Percentiles rank a stretch among this genome's conserved stretches.
Evolutionary conservation across 2,113 vertebrate genomes (phyloP).

Genomic region (Raphicerus campestris): DNA sequence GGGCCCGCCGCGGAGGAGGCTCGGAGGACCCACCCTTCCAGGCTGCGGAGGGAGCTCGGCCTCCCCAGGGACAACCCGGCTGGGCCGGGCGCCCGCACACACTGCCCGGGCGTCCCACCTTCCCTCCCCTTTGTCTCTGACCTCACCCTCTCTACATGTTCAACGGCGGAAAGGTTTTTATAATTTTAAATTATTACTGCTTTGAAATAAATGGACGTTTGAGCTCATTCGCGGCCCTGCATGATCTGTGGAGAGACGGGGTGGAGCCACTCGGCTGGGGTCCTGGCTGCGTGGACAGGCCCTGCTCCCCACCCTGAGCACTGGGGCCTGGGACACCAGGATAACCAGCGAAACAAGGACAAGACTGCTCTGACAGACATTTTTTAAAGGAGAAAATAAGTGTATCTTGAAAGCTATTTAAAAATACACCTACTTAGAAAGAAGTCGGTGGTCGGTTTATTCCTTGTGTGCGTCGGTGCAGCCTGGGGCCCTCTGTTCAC

Average conservation of each 20-base stretch:
- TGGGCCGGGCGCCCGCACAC: not conserved
- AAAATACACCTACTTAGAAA: slow-evolving; percentile 76
- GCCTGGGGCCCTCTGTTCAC: not conserved
- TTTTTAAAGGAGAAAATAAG: slow-evolving; percentile 60
- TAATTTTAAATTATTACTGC: slow-evolving; percentile 88
- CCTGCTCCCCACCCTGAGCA: not conserved
- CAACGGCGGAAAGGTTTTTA: slow-evolving; percentile 82
- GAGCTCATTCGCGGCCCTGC: slow-evolving; percentile 72
- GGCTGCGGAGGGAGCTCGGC: not conserved
- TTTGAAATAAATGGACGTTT: slow-evolving; percentile 85
- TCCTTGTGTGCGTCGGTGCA: slow-evolving; percentile 21
- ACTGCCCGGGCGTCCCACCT: not conserved
- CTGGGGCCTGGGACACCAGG: not conserved
- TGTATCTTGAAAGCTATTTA: slow-evolving; percentile 77
- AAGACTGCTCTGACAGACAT: slow-evolving; percentile 37
- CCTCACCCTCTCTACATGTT: slow-evolving; percentile 70
- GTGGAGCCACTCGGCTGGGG: not conserved
- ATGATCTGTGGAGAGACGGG: slow-evolving; percentile 75
- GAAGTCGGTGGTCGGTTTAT: slow-evolving; percentile 50
- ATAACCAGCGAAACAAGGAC: slow-evolving; percentile 61
- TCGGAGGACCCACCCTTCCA: not conserved
- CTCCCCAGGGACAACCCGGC: not conserved
- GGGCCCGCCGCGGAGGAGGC: slow-evolving; percentile 8
- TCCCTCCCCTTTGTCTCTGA: slow-evolving; percentile 67
- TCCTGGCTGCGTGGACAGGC: fast-evolving